Base-by-base conservation (phyloP, 1,140 invertebrate genomes). In the Papilio dardanus region DNA sequence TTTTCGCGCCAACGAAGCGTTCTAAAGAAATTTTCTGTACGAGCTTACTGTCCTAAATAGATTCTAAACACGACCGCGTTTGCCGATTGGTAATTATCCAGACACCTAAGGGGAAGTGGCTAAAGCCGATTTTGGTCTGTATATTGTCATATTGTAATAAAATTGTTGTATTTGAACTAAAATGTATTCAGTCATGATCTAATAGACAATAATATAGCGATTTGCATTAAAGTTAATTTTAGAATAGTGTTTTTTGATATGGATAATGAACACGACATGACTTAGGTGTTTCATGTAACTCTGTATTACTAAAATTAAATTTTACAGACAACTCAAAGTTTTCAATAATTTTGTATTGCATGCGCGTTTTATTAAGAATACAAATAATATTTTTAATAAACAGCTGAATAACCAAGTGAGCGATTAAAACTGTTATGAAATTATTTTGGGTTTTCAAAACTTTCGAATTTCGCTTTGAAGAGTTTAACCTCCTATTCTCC, bases 1-100 rank as follows among this genome's bases (percentile, higher is more conserved):
- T 92, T 91, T 87, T 91, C 90, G 86, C 87, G 80, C 81, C 90
- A 91, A 82, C 81, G 87, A 83, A 92, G 86, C 88, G 85, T 86
- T 89, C 69, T 82, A 89, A 91, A 90, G 88, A 91, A 89, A 91
- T 88, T 90, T 88, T 88, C 81, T 84, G 82, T 81, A 78, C 83
- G 82, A 28, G 54, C 76, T 68, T 82, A 76, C 82, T 62, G 81
- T 82, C 82, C 81, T 83, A 86, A 90, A 88, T 87, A 81, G 80
- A 71, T 77, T 86, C 83, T 79, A 83, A 73, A 80, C 83, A 58
- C 76, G 54, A 66, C 67, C 79, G 54, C 74, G 75, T 82, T 78
- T 84, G 73, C 78, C 54, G 69, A 76, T 80, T 37, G 54, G 42
- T 80, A 71, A 40, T 40, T 31, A 46, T 50, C 30, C 21, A 46